These are phyloP conservation scores for Mionectes macconnelli DNA, from an alignment of 2,113 vertebrate genomes.

Conservation along the genomic window DNA sequence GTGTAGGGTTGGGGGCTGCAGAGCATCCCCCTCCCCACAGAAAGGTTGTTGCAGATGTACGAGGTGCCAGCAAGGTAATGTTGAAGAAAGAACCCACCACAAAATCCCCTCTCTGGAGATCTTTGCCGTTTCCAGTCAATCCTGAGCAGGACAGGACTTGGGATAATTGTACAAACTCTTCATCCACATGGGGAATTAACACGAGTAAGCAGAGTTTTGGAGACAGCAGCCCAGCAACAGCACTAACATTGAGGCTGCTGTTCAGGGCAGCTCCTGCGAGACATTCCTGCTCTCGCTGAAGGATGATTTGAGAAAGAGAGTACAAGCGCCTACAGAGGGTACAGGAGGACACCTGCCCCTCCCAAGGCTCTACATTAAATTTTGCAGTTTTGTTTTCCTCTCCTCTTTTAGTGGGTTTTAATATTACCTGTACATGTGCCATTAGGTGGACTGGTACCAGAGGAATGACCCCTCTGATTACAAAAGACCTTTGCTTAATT, in stretches of 20 bases:
- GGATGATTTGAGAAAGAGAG: background rate
- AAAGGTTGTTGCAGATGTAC: background rate
- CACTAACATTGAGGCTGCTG: background rate
- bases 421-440: background rate
- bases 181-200: background rate
- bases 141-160: background rate
- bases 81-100: background rate
- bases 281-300: background rate
- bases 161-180: background rate
- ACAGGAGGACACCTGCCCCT: background rate
- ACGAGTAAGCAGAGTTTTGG: background rate
- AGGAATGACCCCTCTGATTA: background rate
- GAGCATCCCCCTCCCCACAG: background rate
- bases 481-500: background rate
- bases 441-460: background rate
- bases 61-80: background rate
- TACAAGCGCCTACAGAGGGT: background rate
- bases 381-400: background rate
- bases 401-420: background rate
- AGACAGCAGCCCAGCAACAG: background rate
- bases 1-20: background rate
- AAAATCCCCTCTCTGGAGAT: background rate
- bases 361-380: background rate
- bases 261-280: background rate
- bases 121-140: background rate